Conservation (phyloP, 2,888 invertebrate species). For the Drosophila trichaetosa region DNA sequence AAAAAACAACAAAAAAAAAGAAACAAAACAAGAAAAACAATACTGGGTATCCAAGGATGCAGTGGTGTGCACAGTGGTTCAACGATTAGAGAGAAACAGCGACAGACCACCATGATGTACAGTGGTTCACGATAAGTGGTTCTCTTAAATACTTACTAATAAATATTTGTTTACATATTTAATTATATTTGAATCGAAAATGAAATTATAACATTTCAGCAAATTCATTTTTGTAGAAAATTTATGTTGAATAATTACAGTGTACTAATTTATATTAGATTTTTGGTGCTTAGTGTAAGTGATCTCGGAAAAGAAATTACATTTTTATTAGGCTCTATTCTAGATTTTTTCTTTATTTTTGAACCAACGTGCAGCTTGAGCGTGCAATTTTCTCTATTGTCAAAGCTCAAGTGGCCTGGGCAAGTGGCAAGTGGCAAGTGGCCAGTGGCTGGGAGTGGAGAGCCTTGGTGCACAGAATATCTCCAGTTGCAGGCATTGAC, state of each 20-base stretch:
- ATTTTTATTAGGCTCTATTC: neutral
- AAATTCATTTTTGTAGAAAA: neutral
- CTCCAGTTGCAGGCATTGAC: constrained; percentile 32
- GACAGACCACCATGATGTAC: constrained; percentile 5
- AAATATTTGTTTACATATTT: neutral
- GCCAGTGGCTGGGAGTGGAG: constrained; percentile 8
- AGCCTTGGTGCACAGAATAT: constrained; percentile 1
- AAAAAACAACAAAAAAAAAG: constrained; percentile 7
- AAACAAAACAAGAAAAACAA: constrained; percentile 6
- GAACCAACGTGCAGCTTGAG: constrained; percentile 35
- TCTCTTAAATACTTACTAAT: neutral
- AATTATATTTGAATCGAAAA: neutral
- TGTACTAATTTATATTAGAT: neutral
- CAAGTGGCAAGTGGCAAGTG: constrained; percentile 28
- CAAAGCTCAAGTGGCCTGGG: constrained; percentile 70
- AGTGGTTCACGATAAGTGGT: constrained; percentile 1
- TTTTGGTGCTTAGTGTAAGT: neutral
- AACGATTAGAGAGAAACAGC: neutral
- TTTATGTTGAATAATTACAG: too few relatives aligned
- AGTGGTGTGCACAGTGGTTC: neutral
- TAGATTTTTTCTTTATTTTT: neutral
- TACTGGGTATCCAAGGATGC: constrained; percentile 23
- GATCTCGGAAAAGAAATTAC: neutral
- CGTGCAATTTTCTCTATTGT: constrained; percentile 68
- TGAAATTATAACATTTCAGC: neutral